Evolutionary conservation across 2,113 vertebrate species (phyloP), one percentile per base, ranked within the genome.

Genomic region (Montifringilla adamsi): DNA sequence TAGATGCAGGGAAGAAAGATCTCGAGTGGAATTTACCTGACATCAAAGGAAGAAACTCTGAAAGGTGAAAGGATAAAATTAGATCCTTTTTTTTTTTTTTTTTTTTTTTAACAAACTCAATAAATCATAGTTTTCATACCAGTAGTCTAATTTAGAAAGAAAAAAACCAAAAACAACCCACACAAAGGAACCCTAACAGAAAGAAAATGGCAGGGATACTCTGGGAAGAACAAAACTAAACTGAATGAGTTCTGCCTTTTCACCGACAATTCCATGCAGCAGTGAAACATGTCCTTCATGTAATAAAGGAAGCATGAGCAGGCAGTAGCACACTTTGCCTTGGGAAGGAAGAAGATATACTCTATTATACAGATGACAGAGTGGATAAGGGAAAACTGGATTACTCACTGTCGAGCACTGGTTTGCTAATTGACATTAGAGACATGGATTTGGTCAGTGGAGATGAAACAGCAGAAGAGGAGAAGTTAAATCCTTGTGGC

Each of bases 381-480:
- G 39, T 6, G 52, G 72, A 24, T 60, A 89, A 93, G 26, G 47
- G 72, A 89, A 96, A 93, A 72, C 8, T 58, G 47, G 4, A 4
- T 69, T 96, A 98, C 99, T 99, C 96, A 99, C 99, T 98, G 92
- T 99, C 99, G 16, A 98, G 94, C 93, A 98, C 98, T 91, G 98
- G 97, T 86, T 99, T 99, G 97, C 97, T 98, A 97, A 99, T 99
- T 82, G 99, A 97, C 85, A 99, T 97, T 95, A 99, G 98, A 28
- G 99, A 99, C 87, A 99, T 97, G n/a, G 99, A 99, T 97, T 99
- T 99, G 69, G 98, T 99, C 96, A 99, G 97, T 4, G 98, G 98
- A 93, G 99, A 98, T 88, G 97, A 96, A 91, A 96, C 90, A 63
- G 97, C 44, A 6, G 97, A 97, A 94, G 98, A 97, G 37, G 98